Conservation (phyloP, 1,140 invertebrate species). For the Drosophila sulfurigaster region DNA sequence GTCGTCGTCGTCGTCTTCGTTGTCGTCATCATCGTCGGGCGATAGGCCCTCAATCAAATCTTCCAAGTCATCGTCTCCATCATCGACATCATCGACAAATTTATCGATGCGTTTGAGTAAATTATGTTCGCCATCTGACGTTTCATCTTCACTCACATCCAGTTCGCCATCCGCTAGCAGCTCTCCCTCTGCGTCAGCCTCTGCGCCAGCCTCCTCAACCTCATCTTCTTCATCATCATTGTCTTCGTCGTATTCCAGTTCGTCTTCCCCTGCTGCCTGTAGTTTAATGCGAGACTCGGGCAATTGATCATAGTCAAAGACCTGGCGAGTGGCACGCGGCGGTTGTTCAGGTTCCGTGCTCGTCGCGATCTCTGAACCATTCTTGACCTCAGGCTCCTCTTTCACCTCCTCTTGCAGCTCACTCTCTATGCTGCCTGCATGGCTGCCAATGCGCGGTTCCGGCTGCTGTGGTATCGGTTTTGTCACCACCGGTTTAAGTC, state of each 20-base stretch:
- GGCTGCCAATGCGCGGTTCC: slow-evolving; percentile 70
- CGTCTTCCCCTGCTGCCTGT: slow-evolving; percentile 32
- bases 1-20: slow-evolving; percentile 24
- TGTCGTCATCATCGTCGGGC: slow-evolving; percentile 32
- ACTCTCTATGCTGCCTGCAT: slow-evolving; percentile 59
- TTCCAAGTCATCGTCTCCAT: slow-evolving; percentile 71
- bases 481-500: slow-evolving; percentile 59
- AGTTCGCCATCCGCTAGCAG: slow-evolving; percentile 33
- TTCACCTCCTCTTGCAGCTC: slow-evolving; percentile 29
- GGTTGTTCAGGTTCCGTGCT: slow-evolving; percentile 62
- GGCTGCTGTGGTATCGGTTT: slow-evolving; percentile 61
- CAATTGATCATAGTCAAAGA: slow-evolving; percentile 84
- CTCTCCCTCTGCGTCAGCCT: slow-evolving; percentile 45
- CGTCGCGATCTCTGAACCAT: slow-evolving; percentile 53
- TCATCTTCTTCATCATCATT: slow-evolving; percentile 10
- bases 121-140: slow-evolving; percentile 59
- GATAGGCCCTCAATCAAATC: slow-evolving; percentile 65
- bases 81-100: slow-evolving; percentile 71
- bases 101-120: slow-evolving; percentile 79
- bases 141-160: slow-evolving; percentile 28
- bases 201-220: slow-evolving; percentile 33
- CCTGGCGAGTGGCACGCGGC: slow-evolving; percentile 69
- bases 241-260: slow-evolving; percentile 16
- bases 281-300: slow-evolving; percentile 75
- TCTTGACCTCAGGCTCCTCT: slow-evolving; percentile 45